Percentiles rank a stretch among this genome's conserved stretches.
Evolutionary conservation across 2,113 vertebrate genomes (phyloP).

Genomic region (Ciconia maguari): DNA sequence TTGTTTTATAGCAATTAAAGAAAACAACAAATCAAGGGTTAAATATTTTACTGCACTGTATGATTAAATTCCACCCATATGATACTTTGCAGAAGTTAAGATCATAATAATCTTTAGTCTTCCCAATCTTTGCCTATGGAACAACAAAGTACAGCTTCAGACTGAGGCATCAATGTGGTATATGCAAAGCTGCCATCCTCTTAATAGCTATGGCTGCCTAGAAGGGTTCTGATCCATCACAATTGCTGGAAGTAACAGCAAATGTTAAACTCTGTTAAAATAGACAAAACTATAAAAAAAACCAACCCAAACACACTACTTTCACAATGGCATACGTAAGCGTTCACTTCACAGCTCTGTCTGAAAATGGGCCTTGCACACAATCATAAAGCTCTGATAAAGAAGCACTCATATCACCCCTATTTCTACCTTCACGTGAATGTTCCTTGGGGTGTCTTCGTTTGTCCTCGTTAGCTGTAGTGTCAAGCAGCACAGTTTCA

Average conservation of each 20-base stretch:
- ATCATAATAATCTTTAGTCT: neutral
- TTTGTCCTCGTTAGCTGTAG: neutral
- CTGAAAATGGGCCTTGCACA: neutral
- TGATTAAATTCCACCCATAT: neutral
- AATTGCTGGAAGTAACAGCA: neutral
- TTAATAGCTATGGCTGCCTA: neutral
- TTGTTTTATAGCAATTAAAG: neutral
- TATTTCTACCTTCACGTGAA: accelerated
- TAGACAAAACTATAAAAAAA: neutral
- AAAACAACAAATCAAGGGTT: neutral
- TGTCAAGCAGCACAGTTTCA: neutral
- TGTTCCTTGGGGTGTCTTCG: accelerated
- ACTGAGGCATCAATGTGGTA: neutral
- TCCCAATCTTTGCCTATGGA: neutral
- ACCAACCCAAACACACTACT: too few species aligned
- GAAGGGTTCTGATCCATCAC: neutral
- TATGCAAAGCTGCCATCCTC: neutral
- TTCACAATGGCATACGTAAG: too few species aligned
- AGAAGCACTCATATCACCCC: neutral
- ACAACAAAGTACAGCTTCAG: neutral
- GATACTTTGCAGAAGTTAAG: neutral
- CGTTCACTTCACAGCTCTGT: neutral
- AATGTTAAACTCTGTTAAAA: neutral
- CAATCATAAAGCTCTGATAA: neutral
- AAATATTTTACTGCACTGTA: neutral